A percentile compares a stretch with the other conserved stretches of the same genome.
Evolutionary conservation across 2,888 invertebrate species (phyloP).

Genomic region (Ichneumoninae sp.): DNA sequence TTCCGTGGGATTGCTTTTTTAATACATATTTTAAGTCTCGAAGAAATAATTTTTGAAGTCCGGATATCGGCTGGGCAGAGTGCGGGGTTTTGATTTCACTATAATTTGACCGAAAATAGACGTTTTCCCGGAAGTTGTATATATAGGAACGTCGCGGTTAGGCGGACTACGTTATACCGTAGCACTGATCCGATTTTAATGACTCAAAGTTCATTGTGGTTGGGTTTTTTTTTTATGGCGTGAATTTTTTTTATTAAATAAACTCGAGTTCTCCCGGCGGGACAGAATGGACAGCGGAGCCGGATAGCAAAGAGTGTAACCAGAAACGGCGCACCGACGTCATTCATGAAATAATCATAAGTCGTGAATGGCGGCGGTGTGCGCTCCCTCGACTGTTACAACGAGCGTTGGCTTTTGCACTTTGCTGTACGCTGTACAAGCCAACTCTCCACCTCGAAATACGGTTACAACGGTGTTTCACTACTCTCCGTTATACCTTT

Average conservation of each 20-base stretch:
- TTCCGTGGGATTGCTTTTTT: too few relatives aligned
- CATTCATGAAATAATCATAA: conserved; percentile 54
- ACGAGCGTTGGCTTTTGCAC: conserved; percentile 23
- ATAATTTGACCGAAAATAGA: too few relatives aligned
- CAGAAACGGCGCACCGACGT: conserved; percentile 22
- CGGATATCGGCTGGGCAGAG: too few relatives aligned
- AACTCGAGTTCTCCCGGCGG: neutral
- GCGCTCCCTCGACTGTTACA: conserved; percentile 29
- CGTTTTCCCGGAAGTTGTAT: neutral
- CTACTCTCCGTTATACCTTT: conserved; percentile 39
- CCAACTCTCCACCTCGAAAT: conserved; percentile 27
- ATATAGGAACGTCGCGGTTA: neutral
- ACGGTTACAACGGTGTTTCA: conserved; percentile 49
- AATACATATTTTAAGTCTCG: too few relatives aligned
- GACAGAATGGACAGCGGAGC: neutral
- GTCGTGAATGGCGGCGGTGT: conserved; percentile 41
- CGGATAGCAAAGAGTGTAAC: conserved; percentile 8
- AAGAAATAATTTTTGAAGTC: too few relatives aligned
- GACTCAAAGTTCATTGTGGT: neutral
- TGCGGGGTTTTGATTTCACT: too few relatives aligned
- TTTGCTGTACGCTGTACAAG: neutral
- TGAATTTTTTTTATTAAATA: neutral
- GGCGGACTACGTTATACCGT: too few relatives aligned
- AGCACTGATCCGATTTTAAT: neutral
- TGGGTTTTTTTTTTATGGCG: neutral